These are phyloP conservation scores for Trichechus manatus DNA, from an alignment of 2,113 vertebrate genomes.

Conservation along the genomic window DNA sequence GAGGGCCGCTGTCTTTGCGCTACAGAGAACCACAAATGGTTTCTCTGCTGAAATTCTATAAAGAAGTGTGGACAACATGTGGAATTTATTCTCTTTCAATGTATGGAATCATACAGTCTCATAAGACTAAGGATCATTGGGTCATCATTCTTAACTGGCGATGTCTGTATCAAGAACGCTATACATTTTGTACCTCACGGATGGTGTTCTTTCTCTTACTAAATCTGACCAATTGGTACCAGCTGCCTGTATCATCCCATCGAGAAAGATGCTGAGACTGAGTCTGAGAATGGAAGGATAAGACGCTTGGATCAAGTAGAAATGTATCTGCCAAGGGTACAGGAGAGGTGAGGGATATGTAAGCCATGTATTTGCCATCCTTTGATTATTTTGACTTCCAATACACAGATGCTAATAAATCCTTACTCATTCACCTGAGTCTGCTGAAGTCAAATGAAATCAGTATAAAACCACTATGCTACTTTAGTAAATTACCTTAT, in stretches of 20 bases:
- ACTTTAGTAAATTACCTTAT: not conserved
- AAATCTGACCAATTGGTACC: not conserved
- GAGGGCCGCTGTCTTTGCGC: not conserved
- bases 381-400: not conserved
- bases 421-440: not conserved
- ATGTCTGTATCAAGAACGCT: not conserved
- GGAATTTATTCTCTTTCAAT: not conserved
- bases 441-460: not conserved
- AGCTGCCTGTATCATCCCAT: not conserved
- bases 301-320: not conserved
- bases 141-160: not conserved
- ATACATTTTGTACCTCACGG: not conserved
- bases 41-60: not conserved
- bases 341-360: not conserved
- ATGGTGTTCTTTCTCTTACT: not conserved
- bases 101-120: not conserved
- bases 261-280: not conserved
- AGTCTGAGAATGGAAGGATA: not conserved
- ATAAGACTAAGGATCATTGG: not conserved
- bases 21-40: not conserved
- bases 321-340: not conserved
- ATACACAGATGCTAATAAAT: not conserved
- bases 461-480: not conserved
- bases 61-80: not conserved
- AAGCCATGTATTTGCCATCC: not conserved